Percentiles rank a stretch among this genome's conserved stretches.
Evolutionary conservation across 2,888 invertebrate species (phyloP).

Genomic region (Metellina segmentata): DNA sequence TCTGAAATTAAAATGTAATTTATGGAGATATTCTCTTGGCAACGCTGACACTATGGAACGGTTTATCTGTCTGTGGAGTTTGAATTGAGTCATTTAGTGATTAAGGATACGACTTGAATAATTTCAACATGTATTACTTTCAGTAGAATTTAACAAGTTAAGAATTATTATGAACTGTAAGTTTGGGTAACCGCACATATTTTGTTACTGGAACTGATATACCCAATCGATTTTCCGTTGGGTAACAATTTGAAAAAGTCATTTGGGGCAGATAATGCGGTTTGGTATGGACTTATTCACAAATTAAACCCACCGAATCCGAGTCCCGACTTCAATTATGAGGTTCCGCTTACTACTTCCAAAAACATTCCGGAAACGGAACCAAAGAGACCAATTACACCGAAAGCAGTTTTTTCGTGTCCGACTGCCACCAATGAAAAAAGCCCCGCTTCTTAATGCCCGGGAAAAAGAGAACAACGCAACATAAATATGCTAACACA

Average conservation of each 20-base stretch:
- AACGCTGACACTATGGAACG: too few relatives aligned
- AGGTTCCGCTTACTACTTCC: background rate
- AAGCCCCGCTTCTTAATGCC: conserved; percentile 2
- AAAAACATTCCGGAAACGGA: background rate
- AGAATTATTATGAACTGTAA: too few relatives aligned
- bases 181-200: too few relatives aligned
- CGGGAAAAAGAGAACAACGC: conserved; percentile 18
- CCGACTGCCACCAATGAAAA: background rate
- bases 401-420: background rate
- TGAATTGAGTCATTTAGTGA: too few relatives aligned
- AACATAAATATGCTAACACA: conserved; percentile 27
- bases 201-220: too few relatives aligned
- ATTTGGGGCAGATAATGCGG: background rate
- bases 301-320: background rate
- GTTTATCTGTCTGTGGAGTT: too few relatives aligned
- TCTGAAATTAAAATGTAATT: too few relatives aligned
- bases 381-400: conserved; percentile 66
- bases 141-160: too few relatives aligned
- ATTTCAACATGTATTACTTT: too few relatives aligned
- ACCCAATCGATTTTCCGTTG: background rate
- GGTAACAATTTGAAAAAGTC: background rate
- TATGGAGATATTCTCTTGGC: too few relatives aligned
- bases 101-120: too few relatives aligned
- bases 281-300: background rate
- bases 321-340: background rate